phyloP scores from a whole-genome alignment of 1,140 invertebrate species.

The Drosophila nikananu region DNA sequence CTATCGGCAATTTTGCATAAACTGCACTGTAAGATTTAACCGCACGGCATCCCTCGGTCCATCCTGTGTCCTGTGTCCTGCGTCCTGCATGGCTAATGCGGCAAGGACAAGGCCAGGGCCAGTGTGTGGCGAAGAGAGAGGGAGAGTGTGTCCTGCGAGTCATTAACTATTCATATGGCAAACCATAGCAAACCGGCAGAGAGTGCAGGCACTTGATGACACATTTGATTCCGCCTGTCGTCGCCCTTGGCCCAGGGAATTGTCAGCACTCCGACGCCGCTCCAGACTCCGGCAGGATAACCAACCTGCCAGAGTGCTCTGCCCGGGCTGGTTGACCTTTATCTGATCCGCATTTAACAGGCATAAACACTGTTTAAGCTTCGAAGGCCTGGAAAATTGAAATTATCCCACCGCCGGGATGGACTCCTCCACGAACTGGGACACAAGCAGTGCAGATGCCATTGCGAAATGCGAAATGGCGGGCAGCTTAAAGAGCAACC shows the following conservation, averaged over 20 bases:
- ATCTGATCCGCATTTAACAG: conserved; percentile 59
- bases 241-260: conserved; percentile 8
- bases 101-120: conserved; percentile 46
- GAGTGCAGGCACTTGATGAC: conserved; percentile 45
- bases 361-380: conserved; percentile 72
- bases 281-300: background rate
- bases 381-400: conserved; percentile 50
- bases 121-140: background rate
- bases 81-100: conserved; percentile 60
- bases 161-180: conserved; percentile 80
- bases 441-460: background rate
- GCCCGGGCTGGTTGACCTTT: conserved; percentile 46
- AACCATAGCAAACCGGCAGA: conserved; percentile 7
- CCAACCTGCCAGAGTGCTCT: conserved; percentile 3
- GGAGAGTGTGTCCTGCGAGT: conserved; percentile 26
- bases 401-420: conserved; percentile 57
- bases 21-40: conserved; percentile 74
- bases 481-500: conserved; percentile 21
- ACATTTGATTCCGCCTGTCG: conserved; percentile 56
- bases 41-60: conserved; percentile 27
- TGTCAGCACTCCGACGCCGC: conserved; percentile 8
- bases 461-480: conserved; percentile 12
- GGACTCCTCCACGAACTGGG: background rate
- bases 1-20: conserved; percentile 84
- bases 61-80: background rate